These are phyloP conservation scores for Bathynomus jamesi DNA, from an alignment of 1,140 invertebrate species.

Conservation along the genomic window DNA sequence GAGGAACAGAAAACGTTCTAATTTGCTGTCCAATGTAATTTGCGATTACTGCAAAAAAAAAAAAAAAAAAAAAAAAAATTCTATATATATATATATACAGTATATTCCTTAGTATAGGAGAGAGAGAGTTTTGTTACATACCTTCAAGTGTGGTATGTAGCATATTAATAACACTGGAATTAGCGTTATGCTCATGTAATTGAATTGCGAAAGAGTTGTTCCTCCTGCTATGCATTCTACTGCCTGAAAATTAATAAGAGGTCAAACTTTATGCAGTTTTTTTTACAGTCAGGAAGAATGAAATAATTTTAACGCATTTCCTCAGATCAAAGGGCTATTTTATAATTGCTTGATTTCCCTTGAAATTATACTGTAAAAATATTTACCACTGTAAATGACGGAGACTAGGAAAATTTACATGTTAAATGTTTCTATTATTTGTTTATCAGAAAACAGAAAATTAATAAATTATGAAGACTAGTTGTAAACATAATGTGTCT, in stretches of 20 bases:
- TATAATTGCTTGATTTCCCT: background rate
- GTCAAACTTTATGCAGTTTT: background rate
- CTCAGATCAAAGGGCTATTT: background rate
- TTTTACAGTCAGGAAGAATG: background rate
- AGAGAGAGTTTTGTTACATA: too few species aligned
- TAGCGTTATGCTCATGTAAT: constrained; percentile 19
- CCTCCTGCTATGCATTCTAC: constrained; percentile 25
- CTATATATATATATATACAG: too few species aligned
- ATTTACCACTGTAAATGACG: background rate
- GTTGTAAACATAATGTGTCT: too few species aligned
- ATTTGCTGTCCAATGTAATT: too few species aligned
- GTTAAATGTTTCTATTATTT: background rate
- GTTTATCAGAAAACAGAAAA: background rate
- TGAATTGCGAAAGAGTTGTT: constrained; percentile 3
- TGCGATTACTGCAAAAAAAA: too few species aligned
- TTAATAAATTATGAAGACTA: too few species aligned
- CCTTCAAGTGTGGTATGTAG: constrained; percentile 45
- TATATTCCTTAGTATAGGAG: too few species aligned
- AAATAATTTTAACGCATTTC: background rate
- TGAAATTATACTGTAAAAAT: background rate
- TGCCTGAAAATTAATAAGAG: constrained; percentile 5
- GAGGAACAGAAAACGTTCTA: too few species aligned
- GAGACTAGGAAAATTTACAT: background rate
- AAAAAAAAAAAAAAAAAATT: too few species aligned
- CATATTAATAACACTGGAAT: constrained; percentile 22